phyloP scores from a whole-genome alignment of 2,888 invertebrate genomes.

The Aporophyla nigra region DNA sequence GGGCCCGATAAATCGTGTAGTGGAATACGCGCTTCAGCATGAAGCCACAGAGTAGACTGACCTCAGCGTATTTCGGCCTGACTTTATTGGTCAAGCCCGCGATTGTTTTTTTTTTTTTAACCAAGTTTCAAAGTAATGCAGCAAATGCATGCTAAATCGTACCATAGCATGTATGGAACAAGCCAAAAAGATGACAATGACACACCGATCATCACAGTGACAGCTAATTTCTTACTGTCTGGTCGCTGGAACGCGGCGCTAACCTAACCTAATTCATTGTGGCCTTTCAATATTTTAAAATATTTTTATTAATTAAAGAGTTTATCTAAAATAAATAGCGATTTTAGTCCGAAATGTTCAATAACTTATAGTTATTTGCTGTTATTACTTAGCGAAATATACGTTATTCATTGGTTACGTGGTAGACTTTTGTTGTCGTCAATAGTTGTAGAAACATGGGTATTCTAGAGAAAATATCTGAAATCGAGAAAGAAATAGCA shows the following conservation, averaged over 20 bases:
- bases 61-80: too few species aligned
- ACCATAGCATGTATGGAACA: constrained; percentile 13
- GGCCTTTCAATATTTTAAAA: constrained; percentile 36
- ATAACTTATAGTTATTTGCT: constrained; percentile 50
- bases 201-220: too few species aligned
- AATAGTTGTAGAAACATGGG: constrained; percentile 93
- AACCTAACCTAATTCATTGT: constrained; percentile 64
- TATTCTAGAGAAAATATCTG: constrained; percentile 99
- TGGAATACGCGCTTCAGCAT: too few species aligned
- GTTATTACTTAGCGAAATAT: constrained; percentile 46
- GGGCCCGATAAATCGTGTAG: too few species aligned
- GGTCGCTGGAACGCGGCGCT: constrained; percentile 61
- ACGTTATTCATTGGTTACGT: constrained; percentile 70
- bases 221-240: constrained; percentile 17
- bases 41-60: background rate
- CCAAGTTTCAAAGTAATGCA: background rate
- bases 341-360: constrained; percentile 57
- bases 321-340: constrained; percentile 17
- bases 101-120: background rate
- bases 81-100: background rate
- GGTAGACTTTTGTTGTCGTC: constrained; percentile 67
- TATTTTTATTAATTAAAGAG: constrained; percentile 30
- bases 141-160: background rate
- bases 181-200: constrained; percentile 16
- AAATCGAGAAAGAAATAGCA: constrained; percentile 99